These are phyloP conservation scores for Orthonyx spaldingii DNA, from an alignment of 2,113 vertebrate genomes.

Conservation along the genomic window DNA sequence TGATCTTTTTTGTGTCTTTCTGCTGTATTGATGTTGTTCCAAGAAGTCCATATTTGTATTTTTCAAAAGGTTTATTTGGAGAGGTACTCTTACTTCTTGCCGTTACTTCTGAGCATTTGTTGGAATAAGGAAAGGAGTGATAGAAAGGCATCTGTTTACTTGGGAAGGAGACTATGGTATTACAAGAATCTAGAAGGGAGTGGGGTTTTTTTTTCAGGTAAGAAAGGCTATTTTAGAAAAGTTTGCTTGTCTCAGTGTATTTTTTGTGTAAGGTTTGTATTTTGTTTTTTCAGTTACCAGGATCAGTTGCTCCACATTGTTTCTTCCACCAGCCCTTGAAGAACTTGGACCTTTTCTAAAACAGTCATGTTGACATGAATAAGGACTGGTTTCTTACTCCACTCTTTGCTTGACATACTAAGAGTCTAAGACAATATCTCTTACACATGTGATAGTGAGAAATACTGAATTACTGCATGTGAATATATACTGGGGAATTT, in stretches of 20 bases:
- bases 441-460: background rate
- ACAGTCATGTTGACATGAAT: accelerated
- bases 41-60: background rate
- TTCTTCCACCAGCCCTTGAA: background rate
- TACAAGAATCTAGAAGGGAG: background rate
- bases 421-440: background rate
- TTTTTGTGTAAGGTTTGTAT: background rate
- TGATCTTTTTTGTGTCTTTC: background rate
- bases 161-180: background rate
- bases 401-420: background rate
- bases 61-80: background rate
- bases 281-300: background rate
- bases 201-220: accelerated
- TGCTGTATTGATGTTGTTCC: background rate
- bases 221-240: background rate
- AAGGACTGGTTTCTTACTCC: background rate
- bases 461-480: background rate
- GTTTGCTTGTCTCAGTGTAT: background rate
- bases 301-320: accelerated
- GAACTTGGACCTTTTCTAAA: background rate
- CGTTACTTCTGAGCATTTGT: background rate
- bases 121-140: background rate
- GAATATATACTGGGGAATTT: background rate
- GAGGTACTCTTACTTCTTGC: background rate
- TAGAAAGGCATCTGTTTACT: background rate